Conservation (phyloP, 2,797 vertebrate genomes). For the Schizopygopsis pylzovi region DNA sequence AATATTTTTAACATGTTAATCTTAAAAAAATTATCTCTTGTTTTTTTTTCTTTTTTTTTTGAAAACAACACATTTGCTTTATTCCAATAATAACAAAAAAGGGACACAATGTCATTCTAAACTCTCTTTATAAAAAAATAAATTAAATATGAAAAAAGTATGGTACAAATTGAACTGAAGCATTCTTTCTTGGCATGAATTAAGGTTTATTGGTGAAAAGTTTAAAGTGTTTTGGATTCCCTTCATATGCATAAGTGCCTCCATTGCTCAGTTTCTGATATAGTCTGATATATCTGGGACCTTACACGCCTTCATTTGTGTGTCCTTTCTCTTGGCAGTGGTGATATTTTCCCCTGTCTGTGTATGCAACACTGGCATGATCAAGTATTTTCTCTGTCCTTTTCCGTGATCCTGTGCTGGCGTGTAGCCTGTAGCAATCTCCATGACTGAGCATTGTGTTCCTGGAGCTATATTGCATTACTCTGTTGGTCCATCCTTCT, state of each 20-base stretch:
- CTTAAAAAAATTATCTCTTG: too few species aligned
- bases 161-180: background rate
- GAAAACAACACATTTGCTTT: background rate
- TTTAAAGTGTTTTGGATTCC: background rate
- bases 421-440: slow-evolving; percentile 4
- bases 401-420: background rate
- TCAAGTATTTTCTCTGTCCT: slow-evolving; percentile 23
- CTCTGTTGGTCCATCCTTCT: background rate
- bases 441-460: background rate
- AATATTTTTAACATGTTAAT: too few species aligned
- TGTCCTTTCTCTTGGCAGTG: background rate
- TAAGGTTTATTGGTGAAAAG: background rate
- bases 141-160: background rate
- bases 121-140: background rate
- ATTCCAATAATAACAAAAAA: background rate
- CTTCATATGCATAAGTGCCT: background rate
- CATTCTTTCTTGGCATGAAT: background rate
- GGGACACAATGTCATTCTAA: background rate
- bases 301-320: background rate
- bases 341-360: background rate
- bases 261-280: background rate
- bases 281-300: too few species aligned
- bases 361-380: background rate
- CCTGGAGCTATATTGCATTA: background rate
- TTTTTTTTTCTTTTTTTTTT: background rate